Conservation (phyloP, 1,140 invertebrate species). For the Drosophila orena region DNA sequence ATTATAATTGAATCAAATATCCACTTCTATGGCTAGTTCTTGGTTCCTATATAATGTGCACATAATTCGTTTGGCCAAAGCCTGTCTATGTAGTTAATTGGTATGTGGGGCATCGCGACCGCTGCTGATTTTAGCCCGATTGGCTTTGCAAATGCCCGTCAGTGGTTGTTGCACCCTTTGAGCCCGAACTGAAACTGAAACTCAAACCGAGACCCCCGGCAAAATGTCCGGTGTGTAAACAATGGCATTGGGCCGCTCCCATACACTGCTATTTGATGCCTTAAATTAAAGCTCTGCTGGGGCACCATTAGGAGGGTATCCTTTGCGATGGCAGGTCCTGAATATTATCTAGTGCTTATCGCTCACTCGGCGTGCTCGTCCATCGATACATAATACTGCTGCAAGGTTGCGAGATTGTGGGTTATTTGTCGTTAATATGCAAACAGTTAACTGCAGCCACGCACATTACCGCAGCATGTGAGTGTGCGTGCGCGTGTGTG, state of each 20-base stretch:
- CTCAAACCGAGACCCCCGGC: not conserved
- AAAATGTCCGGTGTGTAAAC: constrained; percentile 3
- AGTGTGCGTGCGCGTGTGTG: constrained; percentile 2
- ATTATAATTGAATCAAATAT: too few species aligned
- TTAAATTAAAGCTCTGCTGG: constrained; percentile 50
- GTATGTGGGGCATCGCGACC: not conserved
- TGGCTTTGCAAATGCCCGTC: constrained; percentile 3
- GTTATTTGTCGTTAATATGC: constrained; percentile 80
- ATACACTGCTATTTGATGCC: constrained; percentile 24
- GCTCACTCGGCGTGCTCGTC: constrained; percentile 45
- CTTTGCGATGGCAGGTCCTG: constrained; percentile 29
- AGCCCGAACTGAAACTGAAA: too few species aligned
- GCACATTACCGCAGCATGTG: constrained; percentile 7
- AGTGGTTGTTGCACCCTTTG: constrained; percentile 7
- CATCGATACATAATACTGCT: constrained; percentile 40
- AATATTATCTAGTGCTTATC: constrained; percentile 77
- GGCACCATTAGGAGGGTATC: not conserved
- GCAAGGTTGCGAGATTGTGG: constrained; percentile 54
- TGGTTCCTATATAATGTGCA: too few species aligned
- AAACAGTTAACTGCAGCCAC: constrained; percentile 68
- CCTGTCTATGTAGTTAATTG: constrained; percentile 6
- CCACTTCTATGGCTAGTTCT: not conserved
- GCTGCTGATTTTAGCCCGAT: not conserved
- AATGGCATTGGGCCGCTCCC: not conserved
- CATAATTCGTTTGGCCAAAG: not conserved